These are phyloP conservation scores for Erithacus rubecula DNA, from an alignment of 2,797 vertebrate species.

Conservation along the genomic window DNA sequence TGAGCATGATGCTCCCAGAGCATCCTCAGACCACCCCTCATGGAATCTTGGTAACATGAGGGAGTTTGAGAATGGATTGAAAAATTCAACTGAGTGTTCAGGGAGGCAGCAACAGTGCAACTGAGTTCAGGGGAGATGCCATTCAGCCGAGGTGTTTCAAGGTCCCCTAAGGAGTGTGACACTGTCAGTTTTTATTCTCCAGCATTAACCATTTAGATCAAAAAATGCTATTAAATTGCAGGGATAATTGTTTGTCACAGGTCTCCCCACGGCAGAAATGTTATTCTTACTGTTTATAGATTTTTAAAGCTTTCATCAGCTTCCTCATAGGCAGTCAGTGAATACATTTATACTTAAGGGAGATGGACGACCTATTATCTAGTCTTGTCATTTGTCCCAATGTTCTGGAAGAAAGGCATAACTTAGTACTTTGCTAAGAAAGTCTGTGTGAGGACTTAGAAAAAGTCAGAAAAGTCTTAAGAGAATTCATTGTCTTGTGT, in stretches of 20 bases:
- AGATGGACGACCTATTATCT: background rate
- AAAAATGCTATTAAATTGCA: background rate
- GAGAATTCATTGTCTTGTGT: background rate
- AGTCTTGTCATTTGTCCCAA: background rate
- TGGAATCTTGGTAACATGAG: background rate
- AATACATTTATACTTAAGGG: background rate
- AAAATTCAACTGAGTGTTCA: background rate
- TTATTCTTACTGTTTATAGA: background rate
- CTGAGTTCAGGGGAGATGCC: background rate
- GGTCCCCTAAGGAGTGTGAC: background rate
- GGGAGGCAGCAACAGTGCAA: background rate
- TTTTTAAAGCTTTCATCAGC: conserved; percentile 11
- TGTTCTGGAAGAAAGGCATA: conserved; percentile 3
- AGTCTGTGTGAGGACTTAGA: background rate
- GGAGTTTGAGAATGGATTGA: background rate
- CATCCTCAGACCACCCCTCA: background rate
- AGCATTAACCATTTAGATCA: background rate
- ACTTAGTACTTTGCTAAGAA: background rate
- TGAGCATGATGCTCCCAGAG: background rate
- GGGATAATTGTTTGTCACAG: background rate
- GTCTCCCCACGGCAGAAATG: background rate
- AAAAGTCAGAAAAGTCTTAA: conserved; percentile 9
- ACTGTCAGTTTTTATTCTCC: background rate
- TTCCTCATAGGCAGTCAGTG: background rate
- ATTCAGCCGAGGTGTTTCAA: rapidly evolving